Percentiles rank a stretch among this genome's conserved stretches.
Evolutionary conservation across 2,113 vertebrate species (phyloP).

Genomic region (Setophaga petechia): DNA sequence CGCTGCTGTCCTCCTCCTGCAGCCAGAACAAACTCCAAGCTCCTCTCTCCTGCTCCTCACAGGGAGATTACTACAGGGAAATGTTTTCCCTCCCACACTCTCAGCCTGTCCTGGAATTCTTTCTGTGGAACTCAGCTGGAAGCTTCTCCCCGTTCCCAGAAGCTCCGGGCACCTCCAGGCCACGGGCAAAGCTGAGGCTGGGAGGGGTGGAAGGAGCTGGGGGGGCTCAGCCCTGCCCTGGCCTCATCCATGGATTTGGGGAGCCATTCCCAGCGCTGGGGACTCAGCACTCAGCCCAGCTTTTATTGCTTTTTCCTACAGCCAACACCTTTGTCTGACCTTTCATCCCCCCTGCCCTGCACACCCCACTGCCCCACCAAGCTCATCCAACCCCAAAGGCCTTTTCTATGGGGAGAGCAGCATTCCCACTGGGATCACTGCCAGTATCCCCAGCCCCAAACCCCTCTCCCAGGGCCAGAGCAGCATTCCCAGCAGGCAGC

Average conservation of each 20-base stretch:
- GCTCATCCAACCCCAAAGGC: neutral
- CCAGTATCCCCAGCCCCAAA: neutral
- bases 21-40: neutral
- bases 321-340: neutral
- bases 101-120: neutral
- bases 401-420: accelerated
- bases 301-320: neutral
- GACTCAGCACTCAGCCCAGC: neutral
- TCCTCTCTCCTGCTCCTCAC: neutral
- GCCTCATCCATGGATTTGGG: neutral
- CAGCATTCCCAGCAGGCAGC: neutral
- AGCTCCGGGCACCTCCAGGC: neutral
- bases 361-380: neutral
- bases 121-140: neutral
- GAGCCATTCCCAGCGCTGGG: neutral
- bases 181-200: accelerated
- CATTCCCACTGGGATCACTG: neutral
- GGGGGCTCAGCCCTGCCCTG: neutral
- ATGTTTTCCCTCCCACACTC: neutral
- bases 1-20: neutral
- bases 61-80: neutral
- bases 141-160: neutral
- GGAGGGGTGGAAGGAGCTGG: neutral
- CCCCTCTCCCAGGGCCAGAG: no score
- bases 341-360: neutral